phyloP scores from a whole-genome alignment of 37 sponge, comb jelly and placozoan genomes.

The Agelas oroides region DNA sequence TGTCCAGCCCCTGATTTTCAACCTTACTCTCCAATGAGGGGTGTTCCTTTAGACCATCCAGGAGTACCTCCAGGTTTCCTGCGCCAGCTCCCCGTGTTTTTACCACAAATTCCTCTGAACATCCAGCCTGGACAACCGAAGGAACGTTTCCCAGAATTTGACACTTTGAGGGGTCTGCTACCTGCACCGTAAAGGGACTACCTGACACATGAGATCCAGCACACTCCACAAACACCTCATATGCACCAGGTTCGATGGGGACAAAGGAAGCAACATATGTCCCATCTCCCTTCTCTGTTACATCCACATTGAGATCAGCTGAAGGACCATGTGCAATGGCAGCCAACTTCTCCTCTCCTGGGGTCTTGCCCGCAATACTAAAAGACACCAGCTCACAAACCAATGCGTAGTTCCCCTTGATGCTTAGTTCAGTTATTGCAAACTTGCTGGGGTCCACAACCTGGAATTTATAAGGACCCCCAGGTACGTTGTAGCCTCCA shows the following conservation, averaged over 20 bases:
- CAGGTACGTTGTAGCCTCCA: constrained; percentile 32
- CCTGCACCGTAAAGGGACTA: constrained; percentile 71
- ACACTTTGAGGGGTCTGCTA: constrained; percentile 72
- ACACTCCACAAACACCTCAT: constrained; percentile 84
- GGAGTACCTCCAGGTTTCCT: constrained; percentile 57
- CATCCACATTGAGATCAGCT: constrained; percentile 63
- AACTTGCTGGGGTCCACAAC: constrained; percentile 56
- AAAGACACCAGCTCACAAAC: constrained; percentile 70
- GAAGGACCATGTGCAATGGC: constrained; percentile 77
- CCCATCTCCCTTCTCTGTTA: constrained; percentile 11
- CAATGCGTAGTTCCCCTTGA: constrained; percentile 54
- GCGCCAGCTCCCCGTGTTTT: constrained; percentile 78
- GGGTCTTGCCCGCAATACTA: constrained; percentile 49
- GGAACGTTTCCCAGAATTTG: constrained; percentile 63
- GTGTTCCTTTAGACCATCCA: constrained; percentile 27
- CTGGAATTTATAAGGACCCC: constrained; percentile 62
- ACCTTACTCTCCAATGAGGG: constrained; percentile 25
- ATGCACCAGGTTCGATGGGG: constrained; percentile 75
- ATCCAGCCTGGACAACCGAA: constrained; percentile 54
- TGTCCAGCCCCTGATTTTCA: constrained; percentile 41
- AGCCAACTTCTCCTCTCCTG: constrained; percentile 36
- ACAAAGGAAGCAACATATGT: constrained; percentile 56
- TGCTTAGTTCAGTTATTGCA: constrained; percentile 38
- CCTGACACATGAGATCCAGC: constrained; percentile 73
- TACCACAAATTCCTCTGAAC: constrained; percentile 51